Percentiles rank a stretch among this genome's conserved stretches.
Evolutionary conservation across 2,797 vertebrate species (phyloP).

Genomic region (Chromobotia macracanthus): DNA sequence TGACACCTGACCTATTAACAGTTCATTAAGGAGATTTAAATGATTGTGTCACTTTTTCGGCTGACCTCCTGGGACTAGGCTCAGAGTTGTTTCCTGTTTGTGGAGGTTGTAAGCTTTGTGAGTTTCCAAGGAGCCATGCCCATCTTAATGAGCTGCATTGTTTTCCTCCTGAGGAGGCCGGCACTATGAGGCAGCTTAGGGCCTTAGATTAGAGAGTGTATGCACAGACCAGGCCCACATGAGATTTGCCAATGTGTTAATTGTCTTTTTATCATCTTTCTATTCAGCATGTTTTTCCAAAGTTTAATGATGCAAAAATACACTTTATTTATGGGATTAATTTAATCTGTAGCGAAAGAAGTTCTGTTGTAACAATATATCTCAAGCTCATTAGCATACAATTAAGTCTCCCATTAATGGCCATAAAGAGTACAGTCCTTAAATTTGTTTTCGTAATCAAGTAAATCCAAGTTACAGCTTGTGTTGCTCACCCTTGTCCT

Average conservation of each 20-base stretch:
- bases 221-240: slow-evolving; percentile 30
- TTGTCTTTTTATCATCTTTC: slow-evolving; percentile 23
- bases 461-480: slow-evolving; percentile 40
- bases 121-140: slow-evolving; percentile 49
- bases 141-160: slow-evolving; percentile 60
- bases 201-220: slow-evolving; percentile 14
- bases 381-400: slow-evolving; percentile 31
- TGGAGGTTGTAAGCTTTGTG: slow-evolving; percentile 55
- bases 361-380: slow-evolving; percentile 32
- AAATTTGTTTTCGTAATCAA: slow-evolving; percentile 42
- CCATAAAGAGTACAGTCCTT: slow-evolving; percentile 4
- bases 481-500: slow-evolving; percentile 51
- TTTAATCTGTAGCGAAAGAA: not conserved
- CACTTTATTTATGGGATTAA: not conserved
- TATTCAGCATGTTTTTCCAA: not conserved
- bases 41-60: slow-evolving; percentile 62
- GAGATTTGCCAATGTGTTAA: slow-evolving; percentile 15
- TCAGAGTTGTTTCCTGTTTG: slow-evolving; percentile 55
- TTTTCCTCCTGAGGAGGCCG: slow-evolving; percentile 44
- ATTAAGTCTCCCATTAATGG: slow-evolving; percentile 33
- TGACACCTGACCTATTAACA: slow-evolving; percentile 55
- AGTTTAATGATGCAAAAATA: not conserved
- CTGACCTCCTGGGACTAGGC: slow-evolving; percentile 53
- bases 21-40: slow-evolving; percentile 64
- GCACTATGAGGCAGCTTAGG: slow-evolving; percentile 36